phyloP scores from a whole-genome alignment of 2,888 invertebrate species.

The Dione juno region DNA sequence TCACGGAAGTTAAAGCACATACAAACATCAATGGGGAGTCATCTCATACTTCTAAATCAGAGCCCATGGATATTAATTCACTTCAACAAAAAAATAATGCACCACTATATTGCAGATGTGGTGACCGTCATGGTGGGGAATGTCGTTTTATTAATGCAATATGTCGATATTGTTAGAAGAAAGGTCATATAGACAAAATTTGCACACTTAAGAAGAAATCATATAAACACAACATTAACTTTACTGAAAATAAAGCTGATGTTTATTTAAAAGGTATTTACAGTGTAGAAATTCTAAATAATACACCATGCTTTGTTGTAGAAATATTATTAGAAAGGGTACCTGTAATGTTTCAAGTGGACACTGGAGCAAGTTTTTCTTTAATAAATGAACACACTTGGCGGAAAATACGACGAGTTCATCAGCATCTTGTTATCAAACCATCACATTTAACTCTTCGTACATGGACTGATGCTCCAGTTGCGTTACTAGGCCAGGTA shows the following conservation, averaged over 20 bases:
- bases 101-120: slow-evolving; percentile 44
- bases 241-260: slow-evolving; percentile 15
- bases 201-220: too few species aligned
- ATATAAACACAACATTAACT: background rate
- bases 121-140: slow-evolving; percentile 41
- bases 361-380: slow-evolving; percentile 1
- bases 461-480: background rate
- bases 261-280: slow-evolving; percentile 31
- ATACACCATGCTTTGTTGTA: background rate
- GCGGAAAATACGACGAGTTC: background rate
- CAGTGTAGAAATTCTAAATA: slow-evolving; percentile 9
- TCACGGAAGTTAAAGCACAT: background rate
- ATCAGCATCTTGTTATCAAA: background rate
- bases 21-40: background rate
- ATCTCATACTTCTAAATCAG: background rate
- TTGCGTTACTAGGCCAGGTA: background rate
- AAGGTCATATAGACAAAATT: slow-evolving; percentile 10
- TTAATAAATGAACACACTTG: background rate
- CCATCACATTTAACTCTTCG: background rate
- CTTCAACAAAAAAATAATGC: slow-evolving; percentile 22
- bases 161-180: slow-evolving; percentile 35
- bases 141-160: slow-evolving; percentile 43
- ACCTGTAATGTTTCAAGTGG: background rate
- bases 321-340: background rate
- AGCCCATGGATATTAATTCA: slow-evolving; percentile 38